These are phyloP conservation scores for Lepetodrilus schrolli DNA, from an alignment of 2,888 invertebrate species.

Conservation along the genomic window DNA sequence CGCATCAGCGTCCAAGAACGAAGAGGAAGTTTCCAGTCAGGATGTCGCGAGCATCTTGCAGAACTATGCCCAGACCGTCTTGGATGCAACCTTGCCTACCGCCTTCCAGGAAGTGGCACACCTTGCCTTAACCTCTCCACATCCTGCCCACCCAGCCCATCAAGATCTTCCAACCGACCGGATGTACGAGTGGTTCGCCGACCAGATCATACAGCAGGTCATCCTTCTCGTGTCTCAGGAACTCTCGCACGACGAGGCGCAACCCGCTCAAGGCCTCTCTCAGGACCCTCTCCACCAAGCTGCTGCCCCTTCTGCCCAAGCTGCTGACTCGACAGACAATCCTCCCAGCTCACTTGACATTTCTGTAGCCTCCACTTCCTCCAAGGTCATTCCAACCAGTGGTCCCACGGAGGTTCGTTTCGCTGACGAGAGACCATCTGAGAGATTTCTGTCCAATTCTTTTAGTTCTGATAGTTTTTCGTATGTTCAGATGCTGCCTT, in stretches of 20 bases:
- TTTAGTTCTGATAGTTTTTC: no score
- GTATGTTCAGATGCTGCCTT: no score
- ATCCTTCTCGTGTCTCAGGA: constrained; percentile 39
- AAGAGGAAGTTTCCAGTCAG: neutral
- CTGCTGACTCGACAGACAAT: neutral
- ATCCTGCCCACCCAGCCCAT: neutral
- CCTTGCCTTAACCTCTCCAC: constrained; percentile 5
- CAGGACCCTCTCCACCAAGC: neutral
- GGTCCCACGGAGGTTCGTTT: neutral
- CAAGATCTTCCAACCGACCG: constrained; percentile 35
- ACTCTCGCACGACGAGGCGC: neutral
- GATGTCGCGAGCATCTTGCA: neutral
- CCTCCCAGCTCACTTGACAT: neutral
- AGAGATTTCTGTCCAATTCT: no score
- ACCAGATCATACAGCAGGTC: constrained; percentile 44
- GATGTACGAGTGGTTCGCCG: constrained; percentile 43
- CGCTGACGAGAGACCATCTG: neutral
- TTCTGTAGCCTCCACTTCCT: neutral
- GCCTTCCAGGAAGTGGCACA: constrained; percentile 20
- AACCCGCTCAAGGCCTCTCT: neutral
- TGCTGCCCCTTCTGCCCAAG: neutral
- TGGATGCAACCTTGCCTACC: constrained; percentile 4
- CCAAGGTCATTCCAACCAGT: neutral
- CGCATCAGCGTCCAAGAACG: neutral
- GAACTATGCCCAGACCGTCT: constrained; percentile 10